Conservation (phyloP, 2,113 vertebrate species). For the Mormyrus lacerda region DNA sequence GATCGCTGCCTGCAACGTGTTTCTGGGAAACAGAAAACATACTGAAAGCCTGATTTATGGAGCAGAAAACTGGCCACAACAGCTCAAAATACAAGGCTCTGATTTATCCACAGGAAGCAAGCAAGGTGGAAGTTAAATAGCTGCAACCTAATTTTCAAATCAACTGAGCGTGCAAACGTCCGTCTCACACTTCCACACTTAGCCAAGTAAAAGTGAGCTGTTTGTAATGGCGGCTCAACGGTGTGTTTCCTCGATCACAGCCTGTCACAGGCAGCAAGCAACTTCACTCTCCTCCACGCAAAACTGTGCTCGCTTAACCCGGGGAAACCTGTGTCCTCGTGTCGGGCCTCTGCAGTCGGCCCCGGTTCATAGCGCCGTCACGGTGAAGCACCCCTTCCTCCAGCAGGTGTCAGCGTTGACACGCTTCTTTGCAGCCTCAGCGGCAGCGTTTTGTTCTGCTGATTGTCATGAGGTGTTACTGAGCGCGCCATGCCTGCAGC, state of each 20-base stretch:
- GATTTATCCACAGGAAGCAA: neutral
- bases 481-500: neutral
- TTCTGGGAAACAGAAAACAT: neutral
- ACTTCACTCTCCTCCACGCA: neutral
- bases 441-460: conserved; percentile 10
- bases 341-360: neutral
- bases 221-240: neutral
- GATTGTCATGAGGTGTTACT: neutral
- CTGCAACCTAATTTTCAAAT: neutral
- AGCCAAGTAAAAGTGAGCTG: neutral
- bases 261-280: neutral
- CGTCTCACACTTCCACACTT: neutral
- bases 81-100: neutral
- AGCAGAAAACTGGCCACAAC: neutral
- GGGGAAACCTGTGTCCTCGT: neutral
- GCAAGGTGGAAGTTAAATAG: neutral
- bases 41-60: neutral
- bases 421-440: neutral
- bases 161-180: neutral
- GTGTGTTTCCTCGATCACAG: neutral
- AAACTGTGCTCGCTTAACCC: neutral
- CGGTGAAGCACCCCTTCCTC: neutral
- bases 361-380: neutral
- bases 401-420: conserved; percentile 36
- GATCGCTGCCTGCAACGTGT: neutral